Conservation (phyloP, 2,797 vertebrate genomes). For the Astyanax mexicanus region DNA sequence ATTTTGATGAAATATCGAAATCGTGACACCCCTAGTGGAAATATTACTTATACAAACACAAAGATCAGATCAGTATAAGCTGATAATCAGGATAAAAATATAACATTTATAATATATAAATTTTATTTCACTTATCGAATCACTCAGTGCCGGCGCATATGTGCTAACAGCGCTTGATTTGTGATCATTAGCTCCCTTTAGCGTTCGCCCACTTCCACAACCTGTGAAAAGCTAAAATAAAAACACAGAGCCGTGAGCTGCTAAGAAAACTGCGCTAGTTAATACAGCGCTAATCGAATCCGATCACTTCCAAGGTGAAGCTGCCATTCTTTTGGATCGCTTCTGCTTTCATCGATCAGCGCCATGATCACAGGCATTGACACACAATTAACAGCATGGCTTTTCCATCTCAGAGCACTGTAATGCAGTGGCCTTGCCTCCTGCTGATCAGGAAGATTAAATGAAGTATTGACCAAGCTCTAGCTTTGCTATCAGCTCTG, state of each 20-base stretch:
- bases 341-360: not conserved
- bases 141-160: too few relatives aligned
- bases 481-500: conserved; percentile 58
- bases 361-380: conserved; percentile 58
- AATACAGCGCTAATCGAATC: not conserved
- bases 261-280: not conserved
- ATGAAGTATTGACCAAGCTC: conserved; percentile 75
- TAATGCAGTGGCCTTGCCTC: conserved; percentile 39
- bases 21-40: too few relatives aligned
- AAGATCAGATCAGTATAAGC: too few relatives aligned
- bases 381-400: conserved; percentile 64
- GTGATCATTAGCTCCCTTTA: not conserved
- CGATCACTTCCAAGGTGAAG: not conserved
- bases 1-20: too few relatives aligned
- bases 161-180: not conserved
- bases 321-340: not conserved
- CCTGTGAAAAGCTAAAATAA: not conserved
- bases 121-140: too few relatives aligned
- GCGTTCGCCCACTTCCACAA: not conserved
- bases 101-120: too few relatives aligned
- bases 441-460: conserved; percentile 69
- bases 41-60: too few relatives aligned
- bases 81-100: too few relatives aligned
- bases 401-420: conserved; percentile 50
- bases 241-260: not conserved